Percentiles rank a stretch among this genome's conserved stretches.
These are phyloP conservation scores for Tachysurus fulvidraco DNA, from an alignment of 2,113 vertebrate genomes.

Conservation along the genomic window DNA sequence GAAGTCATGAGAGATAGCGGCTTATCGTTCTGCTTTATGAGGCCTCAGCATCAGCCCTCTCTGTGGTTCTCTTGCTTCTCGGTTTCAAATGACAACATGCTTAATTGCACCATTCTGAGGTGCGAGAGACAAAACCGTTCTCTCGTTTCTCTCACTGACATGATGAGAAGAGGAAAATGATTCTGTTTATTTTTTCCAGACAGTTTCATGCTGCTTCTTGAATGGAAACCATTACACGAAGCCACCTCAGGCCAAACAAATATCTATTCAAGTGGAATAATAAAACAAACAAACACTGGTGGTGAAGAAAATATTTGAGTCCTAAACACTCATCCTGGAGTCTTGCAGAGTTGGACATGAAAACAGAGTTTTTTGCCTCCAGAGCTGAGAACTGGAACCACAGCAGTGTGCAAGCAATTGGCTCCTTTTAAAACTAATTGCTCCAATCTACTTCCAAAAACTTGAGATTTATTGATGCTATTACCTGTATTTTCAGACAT, in stretches of 20 bases:
- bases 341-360: slow-evolving; percentile 31
- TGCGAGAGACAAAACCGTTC: slow-evolving; percentile 48
- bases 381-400: slow-evolving; percentile 29
- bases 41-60: slow-evolving; percentile 37
- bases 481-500: slow-evolving; percentile 56
- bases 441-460: slow-evolving; percentile 51
- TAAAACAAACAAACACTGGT: slow-evolving; percentile 51
- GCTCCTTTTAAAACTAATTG: slow-evolving; percentile 55
- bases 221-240: slow-evolving; percentile 56
- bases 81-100: slow-evolving; percentile 53
- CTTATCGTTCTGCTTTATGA: slow-evolving; percentile 37
- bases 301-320: slow-evolving; percentile 49
- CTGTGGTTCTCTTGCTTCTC: slow-evolving; percentile 46
- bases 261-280: slow-evolving; percentile 52
- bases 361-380: slow-evolving; percentile 11
- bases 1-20: slow-evolving; percentile 44
- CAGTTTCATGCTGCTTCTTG: slow-evolving; percentile 45
- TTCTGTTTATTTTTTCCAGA: slow-evolving; percentile 51
- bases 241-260: slow-evolving; percentile 51
- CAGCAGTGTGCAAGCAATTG: slow-evolving; percentile 45
- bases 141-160: slow-evolving; percentile 36
- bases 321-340: slow-evolving; percentile 41
- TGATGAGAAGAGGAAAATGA: slow-evolving; percentile 40
- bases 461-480: slow-evolving; percentile 53
- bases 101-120: slow-evolving; percentile 51